Evolutionary conservation across 2,113 vertebrate species (phyloP).

Genomic region (Rhea pennata): DNA sequence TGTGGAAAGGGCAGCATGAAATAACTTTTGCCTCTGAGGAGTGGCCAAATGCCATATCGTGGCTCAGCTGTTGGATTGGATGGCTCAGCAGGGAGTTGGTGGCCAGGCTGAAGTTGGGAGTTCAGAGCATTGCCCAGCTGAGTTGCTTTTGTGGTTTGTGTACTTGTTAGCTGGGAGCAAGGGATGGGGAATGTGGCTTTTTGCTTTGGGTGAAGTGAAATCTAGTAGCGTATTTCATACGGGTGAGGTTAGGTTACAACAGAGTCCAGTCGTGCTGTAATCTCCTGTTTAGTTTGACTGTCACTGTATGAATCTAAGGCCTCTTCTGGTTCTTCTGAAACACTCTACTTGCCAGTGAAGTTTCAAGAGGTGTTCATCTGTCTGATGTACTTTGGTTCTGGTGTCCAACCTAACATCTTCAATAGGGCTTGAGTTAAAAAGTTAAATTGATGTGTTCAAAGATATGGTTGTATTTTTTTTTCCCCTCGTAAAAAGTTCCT

Average conservation of each 20-base stretch:
- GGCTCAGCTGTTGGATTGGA: not conserved
- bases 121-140: accelerated
- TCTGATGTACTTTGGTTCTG: accelerated
- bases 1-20: not conserved
- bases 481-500: not conserved
- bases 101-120: not conserved
- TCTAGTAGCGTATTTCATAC: not conserved
- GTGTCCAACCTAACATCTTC: not conserved
- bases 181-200: not conserved
- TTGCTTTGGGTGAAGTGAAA: not conserved
- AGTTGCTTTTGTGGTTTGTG: not conserved
- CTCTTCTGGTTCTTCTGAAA: not conserved
- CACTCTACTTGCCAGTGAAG: accelerated
- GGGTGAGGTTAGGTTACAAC: not conserved
- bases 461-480: not conserved
- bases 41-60: not conserved
- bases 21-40: not conserved
- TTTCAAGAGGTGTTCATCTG: not conserved
- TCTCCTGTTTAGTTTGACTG: not conserved
- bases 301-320: not conserved
- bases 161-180: not conserved
- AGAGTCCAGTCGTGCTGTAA: not conserved
- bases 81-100: not conserved
- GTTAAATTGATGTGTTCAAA: not conserved
- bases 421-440: not conserved